Evolutionary conservation across 2,888 invertebrate genomes (phyloP), one percentile per base, ranked within the genome.

Genomic region (Watsonalla cultraria): DNA sequence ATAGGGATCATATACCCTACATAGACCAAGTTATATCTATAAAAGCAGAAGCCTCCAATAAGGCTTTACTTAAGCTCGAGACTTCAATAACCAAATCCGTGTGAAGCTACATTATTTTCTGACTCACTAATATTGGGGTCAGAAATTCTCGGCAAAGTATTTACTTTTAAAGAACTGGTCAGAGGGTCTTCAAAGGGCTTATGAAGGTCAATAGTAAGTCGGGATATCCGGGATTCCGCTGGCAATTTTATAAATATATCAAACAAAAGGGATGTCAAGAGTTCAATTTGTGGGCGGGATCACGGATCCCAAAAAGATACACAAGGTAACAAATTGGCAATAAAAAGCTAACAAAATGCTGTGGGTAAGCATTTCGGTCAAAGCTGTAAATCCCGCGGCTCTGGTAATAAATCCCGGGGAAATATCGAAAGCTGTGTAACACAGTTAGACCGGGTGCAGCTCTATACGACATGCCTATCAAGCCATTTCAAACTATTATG

Each of bases 321-420:
- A 86, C 80, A 83, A 81, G 84, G 86, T 84, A 85, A 86, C 86
- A 85, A 87, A 88, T 86, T 84, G 87, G 77, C 86, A 83, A 87
- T 89, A 87, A 88, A 89, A 86, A 85, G 81, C 84, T 86, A 86
- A 86, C 86, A 84, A 86, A 86, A 86, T 82, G 81, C 76, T 81
- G 80, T 74, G 83, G 85, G 84, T 84, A 82, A 85, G 83, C 84
- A 82, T 84, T 86, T 80, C 81, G 87, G 86, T 85, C 85, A 82
- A 84, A 84, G 86, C 82, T 86, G 87, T 88, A 87, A 89, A 88
- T 89, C 86, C 84, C 78, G 64, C 66, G 74, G 68, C 74, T 72
- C 58, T 65, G 67, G 76, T 74, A 72, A 86, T 87, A 88, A 88
- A 88, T 88, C 80, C 76, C 65, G 68, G 70, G 11, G 83, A 80